Evolutionary conservation across 2,888 invertebrate genomes (phyloP).

Genomic region (Rotaria socialis): DNA sequence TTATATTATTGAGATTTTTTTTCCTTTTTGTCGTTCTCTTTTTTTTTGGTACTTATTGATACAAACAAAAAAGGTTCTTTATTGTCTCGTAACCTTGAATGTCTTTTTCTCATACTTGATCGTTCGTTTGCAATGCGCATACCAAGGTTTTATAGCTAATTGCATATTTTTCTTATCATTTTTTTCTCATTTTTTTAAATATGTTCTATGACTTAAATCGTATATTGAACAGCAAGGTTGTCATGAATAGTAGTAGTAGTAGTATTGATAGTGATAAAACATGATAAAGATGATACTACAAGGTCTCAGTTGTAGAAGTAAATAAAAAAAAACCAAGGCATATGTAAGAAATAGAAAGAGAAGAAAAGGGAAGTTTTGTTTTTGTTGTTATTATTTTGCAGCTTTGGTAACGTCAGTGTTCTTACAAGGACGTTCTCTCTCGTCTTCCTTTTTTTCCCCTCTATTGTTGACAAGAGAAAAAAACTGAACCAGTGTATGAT

Average conservation of each 20-base stretch:
- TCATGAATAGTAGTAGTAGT: neutral
- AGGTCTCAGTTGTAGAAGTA: neutral
- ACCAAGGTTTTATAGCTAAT: slow-evolving; percentile 9
- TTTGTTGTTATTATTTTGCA: slow-evolving; percentile 14
- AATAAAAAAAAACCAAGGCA: neutral
- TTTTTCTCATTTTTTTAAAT: neutral
- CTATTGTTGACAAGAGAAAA: slow-evolving; percentile 8
- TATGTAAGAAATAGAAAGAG: neutral
- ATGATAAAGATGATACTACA: neutral
- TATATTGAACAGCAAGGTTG: slow-evolving; percentile 26
- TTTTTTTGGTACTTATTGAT: neutral
- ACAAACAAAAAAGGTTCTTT: slow-evolving; percentile 9
- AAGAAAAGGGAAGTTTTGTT: slow-evolving; percentile 9
- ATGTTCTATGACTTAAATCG: neutral
- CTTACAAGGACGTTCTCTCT: slow-evolving; percentile 3
- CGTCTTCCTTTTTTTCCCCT: neutral
- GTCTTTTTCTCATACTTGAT: neutral
- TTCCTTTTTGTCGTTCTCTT: neutral
- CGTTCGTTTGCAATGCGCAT: slow-evolving; percentile 1
- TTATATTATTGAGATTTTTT: neutral
- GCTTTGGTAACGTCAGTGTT: neutral
- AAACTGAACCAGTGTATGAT: neutral
- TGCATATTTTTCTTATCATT: neutral
- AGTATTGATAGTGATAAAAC: neutral
- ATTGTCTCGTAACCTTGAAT: slow-evolving; percentile 6